Conservation (phyloP, 2,797 vertebrate species). For the Coregonus ussuriensis region DNA sequence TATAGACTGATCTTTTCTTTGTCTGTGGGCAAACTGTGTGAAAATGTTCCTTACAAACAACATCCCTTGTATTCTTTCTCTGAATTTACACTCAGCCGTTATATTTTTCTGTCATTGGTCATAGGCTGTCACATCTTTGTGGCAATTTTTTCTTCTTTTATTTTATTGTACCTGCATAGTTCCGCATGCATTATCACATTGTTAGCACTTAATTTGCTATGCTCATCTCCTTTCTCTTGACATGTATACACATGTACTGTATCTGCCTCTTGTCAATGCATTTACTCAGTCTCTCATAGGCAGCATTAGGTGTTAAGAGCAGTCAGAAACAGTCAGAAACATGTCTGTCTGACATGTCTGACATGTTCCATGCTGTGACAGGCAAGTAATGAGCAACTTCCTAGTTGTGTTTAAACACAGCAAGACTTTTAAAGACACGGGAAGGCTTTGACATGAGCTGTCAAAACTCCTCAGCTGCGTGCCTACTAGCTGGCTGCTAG, state of each 20-base stretch:
- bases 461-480: constrained; percentile 33
- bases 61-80: neutral
- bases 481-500: neutral
- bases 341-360: constrained; percentile 18
- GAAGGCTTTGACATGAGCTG: constrained; percentile 51
- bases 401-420: constrained; percentile 40
- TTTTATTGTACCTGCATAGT: neutral
- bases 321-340: neutral
- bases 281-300: neutral
- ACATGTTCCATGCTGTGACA: constrained; percentile 51
- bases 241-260: neutral
- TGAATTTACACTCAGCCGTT: neutral
- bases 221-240: neutral
- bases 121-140: neutral
- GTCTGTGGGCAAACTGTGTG: neutral
- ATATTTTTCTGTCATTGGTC: neutral
- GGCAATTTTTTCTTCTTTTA: neutral
- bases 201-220: neutral
- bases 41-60: neutral
- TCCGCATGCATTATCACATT: neutral
- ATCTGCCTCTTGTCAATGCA: neutral
- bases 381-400: constrained; percentile 56
- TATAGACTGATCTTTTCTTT: no score
- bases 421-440: constrained; percentile 54
- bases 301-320: neutral